Percentiles rank a stretch among this genome's conserved stretches.
phyloP scores from a whole-genome alignment of 2,113 vertebrate species.

The Cygnus atratus region DNA sequence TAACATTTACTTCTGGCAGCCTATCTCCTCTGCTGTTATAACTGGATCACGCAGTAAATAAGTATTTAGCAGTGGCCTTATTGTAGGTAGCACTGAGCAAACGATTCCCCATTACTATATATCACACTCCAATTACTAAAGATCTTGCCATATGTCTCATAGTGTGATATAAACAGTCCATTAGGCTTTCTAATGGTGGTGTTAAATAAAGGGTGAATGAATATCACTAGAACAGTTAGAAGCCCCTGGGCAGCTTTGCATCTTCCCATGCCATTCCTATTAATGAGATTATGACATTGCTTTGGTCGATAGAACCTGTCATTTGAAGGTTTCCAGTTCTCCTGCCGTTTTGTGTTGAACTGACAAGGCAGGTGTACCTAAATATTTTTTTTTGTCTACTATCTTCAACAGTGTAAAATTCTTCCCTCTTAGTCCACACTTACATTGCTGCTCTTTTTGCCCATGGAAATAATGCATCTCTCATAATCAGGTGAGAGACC shows the following conservation, averaged over 20 bases:
- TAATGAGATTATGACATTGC: slow-evolving; percentile 32
- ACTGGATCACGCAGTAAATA: neutral
- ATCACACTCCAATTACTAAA: slow-evolving; percentile 50
- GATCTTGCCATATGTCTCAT: slow-evolving; percentile 33
- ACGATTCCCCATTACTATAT: neutral
- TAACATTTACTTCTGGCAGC: neutral
- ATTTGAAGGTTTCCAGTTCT: slow-evolving; percentile 14
- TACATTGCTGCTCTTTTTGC: neutral
- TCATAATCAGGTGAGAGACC: neutral
- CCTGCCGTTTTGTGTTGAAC: neutral
- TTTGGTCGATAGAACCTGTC: neutral
- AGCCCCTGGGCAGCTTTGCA: slow-evolving; percentile 34
- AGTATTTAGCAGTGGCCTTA: neutral
- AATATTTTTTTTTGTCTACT: neutral
- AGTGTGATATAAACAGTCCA: slow-evolving; percentile 49
- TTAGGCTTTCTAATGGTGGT: slow-evolving; percentile 53
- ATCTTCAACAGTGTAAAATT: neutral
- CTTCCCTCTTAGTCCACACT: neutral
- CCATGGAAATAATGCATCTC: neutral
- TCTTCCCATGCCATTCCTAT: neutral
- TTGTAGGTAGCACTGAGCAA: neutral
- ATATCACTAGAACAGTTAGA: neutral
- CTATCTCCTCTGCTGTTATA: neutral
- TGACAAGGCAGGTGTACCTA: neutral
- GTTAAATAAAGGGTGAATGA: slow-evolving; percentile 57